Evolutionary conservation across 2,797 vertebrate species (phyloP).

Genomic region (Sternarchorhynchus goeldii): DNA sequence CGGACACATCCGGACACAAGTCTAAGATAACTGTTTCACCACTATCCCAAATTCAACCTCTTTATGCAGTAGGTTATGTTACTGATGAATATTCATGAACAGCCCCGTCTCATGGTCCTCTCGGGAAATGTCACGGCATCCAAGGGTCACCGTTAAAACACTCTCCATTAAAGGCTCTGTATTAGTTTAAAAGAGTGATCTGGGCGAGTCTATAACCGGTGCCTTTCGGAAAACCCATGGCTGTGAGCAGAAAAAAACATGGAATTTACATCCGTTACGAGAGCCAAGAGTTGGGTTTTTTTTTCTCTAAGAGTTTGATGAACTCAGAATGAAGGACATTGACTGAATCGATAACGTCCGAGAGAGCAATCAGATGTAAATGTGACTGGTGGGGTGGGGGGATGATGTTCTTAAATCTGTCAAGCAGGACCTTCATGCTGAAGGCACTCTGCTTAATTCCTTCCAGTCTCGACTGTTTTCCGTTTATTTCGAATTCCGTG

Average conservation of each 20-base stretch:
- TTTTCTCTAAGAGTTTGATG: constrained; percentile 49
- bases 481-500: constrained; percentile 14
- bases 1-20: too few relatives aligned
- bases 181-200: background rate
- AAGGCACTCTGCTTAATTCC: constrained; percentile 19
- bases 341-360: constrained; percentile 42
- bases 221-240: background rate
- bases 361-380: constrained; percentile 47
- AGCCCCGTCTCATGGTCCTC: background rate
- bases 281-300: constrained; percentile 46
- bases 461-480: constrained; percentile 18
- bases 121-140: background rate
- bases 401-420: constrained; percentile 11
- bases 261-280: constrained; percentile 19
- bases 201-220: background rate
- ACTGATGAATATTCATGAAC: background rate
- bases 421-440: background rate
- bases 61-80: background rate
- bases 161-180: background rate
- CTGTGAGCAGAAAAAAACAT: background rate
- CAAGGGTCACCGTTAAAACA: constrained; percentile 3
- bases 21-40: too few relatives aligned
- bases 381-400: background rate
- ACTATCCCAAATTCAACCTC: background rate
- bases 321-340: constrained; percentile 43